Evolutionary conservation across 2,888 invertebrate genomes (phyloP), one percentile per base, ranked within the genome.

Genomic region (Willowsia nigromaculata): DNA sequence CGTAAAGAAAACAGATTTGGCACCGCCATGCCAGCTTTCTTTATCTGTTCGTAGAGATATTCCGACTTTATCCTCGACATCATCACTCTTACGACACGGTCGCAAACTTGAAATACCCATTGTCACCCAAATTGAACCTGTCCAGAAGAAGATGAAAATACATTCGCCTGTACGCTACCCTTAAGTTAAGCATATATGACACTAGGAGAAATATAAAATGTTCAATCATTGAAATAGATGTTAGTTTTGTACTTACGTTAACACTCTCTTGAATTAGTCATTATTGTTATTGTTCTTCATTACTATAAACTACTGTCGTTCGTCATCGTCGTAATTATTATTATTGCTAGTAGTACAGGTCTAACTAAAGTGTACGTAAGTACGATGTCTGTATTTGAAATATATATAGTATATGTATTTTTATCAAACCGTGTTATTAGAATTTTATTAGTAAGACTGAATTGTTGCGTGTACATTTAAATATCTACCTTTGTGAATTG

Each of bases 371-470:
- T 27, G 33, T 50, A 53, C 30, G 25, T 13, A 5, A 2, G 47
- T 47, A 6, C 13, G 47, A 7, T 47, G 13, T 68, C 53, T 83
- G 71, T 53, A 83, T 71, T 71, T 71, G 47, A 18, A 22, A 65
- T 33, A 22, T 22, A 65, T 11, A 76, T 76, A 50, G 47, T 50
- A 47, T 68, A 50, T 71, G 59, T 86, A 80, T 80, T 86, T 80
- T 80, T 78, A 86, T 50, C 76, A 27, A 85, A 85, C 47, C 78
- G 62, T 78, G 78, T 78, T 78, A 40, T 53, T 65, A 80, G 53
- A 50, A 78, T 80, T 86, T 86, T 86, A 80, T 80, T 78, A 86
- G 78, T 76, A 86, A 86, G 85, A 86, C 85, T 86, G 85, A 86
- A 68, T 84, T 81, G 40, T 40, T 59, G 27, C 78, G 50, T 78